Evolutionary conservation across 2,888 invertebrate genomes (phyloP).

Genomic region (Zaprionus lineosus): DNA sequence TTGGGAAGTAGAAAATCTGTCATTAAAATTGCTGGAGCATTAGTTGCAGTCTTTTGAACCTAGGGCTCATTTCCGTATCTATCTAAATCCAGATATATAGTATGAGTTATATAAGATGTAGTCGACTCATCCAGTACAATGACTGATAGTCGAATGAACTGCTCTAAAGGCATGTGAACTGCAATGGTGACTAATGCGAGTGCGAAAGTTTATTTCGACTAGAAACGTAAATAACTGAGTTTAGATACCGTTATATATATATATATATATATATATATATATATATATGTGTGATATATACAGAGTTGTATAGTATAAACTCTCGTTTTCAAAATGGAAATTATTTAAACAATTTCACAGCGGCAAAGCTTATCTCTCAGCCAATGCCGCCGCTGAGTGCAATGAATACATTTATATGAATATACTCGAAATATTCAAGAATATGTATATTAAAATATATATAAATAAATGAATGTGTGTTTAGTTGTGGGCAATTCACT

Average conservation of each 20-base stretch:
- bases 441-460: neutral
- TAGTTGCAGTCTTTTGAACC: too few species aligned
- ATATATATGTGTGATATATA: neutral
- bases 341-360: conserved; percentile 36
- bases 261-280: neutral
- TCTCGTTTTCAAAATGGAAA: conserved; percentile 50
- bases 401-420: conserved; percentile 50
- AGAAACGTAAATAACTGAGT: neutral
- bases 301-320: conserved; percentile 13
- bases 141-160: neutral
- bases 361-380: conserved; percentile 37
- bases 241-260: conserved; percentile 10
- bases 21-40: too few species aligned
- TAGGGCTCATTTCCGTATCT: too few species aligned
- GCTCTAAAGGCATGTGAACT: too few species aligned
- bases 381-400: conserved; percentile 49
- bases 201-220: neutral
- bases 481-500: too few species aligned
- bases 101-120: too few species aligned
- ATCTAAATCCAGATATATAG: too few species aligned
- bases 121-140: too few species aligned
- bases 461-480: conserved; percentile 1
- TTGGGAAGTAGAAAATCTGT: too few species aligned
- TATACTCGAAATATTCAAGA: conserved; percentile 8
- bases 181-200: neutral